Evolutionary conservation across 2,888 invertebrate species (phyloP), one percentile per base, ranked within the genome.

Genomic region (Galerucella nymphaeae): DNA sequence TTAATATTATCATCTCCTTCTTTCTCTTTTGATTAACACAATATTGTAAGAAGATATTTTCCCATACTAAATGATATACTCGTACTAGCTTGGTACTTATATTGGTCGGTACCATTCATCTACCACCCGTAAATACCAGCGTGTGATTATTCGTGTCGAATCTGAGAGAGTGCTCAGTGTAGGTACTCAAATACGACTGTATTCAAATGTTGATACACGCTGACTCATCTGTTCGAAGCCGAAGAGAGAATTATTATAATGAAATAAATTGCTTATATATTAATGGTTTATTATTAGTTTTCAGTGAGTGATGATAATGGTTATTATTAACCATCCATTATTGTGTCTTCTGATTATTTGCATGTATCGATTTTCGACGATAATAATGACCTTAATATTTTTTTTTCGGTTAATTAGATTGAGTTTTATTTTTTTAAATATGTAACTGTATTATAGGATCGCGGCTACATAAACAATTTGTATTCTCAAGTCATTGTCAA

Each of bases 271-370:
- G 86, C 69, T 70, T 70, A 70, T 38, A 38, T 83, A 85, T 85
- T 86, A 86, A 86, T 85, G 85, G 83, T 82, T 84, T 84, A 82
- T 85, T 85, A 85, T 86, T 86, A 85, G 85, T 84, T 86, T 86
- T 84, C 84, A 81, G 81, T 84, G 84, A 84, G 84, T 82, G 84
- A 85, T 84, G 84, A 84, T 85, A 85, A 85, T 85, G 84, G 84
- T 83, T 80, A 76, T 80, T 78, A 79, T 84, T 84, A 80, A 80
- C 79, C 78, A 80, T 79, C 82, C 81, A 82, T 83, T 83, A 83
- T 81, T 77, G 77, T 72, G 76, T 76, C 79, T 76, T 68, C 76
- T 68, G 74, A 76, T 77, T 80, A 83, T 83, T 83, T 83, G 82
- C 83, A 82, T 82, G 80, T 80, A 8, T 76, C 63, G 65, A 57